Evolutionary conservation across 2,113 vertebrate genomes (phyloP), one percentile per base, ranked within the genome.

Genomic region (Oreochromis spilurus): DNA sequence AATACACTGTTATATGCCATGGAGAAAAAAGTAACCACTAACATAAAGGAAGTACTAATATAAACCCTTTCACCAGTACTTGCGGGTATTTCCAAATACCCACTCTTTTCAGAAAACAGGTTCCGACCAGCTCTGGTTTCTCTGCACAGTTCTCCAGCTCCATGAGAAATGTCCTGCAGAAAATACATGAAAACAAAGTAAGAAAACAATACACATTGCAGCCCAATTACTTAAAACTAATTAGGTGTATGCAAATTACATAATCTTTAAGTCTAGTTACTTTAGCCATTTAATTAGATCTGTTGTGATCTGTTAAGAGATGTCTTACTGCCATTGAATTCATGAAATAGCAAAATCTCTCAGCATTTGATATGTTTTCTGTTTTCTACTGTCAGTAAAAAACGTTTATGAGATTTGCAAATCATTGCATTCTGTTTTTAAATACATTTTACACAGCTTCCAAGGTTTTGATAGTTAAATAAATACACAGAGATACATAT

Each of bases 91-190:
- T 72, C 17, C 26, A n/a, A 24, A 17, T 14, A 84, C 97, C 97
- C 96, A 99, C 98, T 94, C 98, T 97, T 95, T 98, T 98, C 93
- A 99, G 95, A 94, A 99, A 99, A 88, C 98, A 98, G 26, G 93
- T 96, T 88, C 97, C 97, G 84, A 99, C 97, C 88, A 98, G 95
- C 88, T 98, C 97, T 5, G 98, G 97, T 82, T 97, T 98, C 94
- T 98, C 97, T 7, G 93, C 95, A 58, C 97, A 98, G 84, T 98
- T 97, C 95, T 98, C 97, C 93, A 99, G 92, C 88, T 99, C 98
- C 94, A 97, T 97, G 17, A 97, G 96, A 96, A 99, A 98, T 81
- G 97, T 98, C 93, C 98, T 99, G 94, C 31, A 78, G 36, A 55
- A 29, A 17, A 78, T 48, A n/a, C 3, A 60, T 4, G 57, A 43